Evolutionary conservation across 1,140 invertebrate species (phyloP).

Genomic region (Drosophila willistoni): DNA sequence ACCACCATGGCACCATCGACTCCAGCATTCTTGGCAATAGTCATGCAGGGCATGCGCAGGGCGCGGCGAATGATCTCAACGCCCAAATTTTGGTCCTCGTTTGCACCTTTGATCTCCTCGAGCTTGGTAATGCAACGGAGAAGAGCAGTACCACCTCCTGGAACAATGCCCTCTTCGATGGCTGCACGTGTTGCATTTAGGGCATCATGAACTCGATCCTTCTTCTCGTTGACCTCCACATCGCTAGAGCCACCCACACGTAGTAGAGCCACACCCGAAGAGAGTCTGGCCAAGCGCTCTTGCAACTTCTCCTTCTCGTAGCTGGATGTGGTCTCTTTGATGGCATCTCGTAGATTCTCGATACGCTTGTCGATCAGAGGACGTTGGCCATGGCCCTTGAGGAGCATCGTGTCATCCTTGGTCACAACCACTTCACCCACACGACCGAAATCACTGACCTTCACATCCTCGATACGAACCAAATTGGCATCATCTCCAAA

Average conservation of each 20-base stretch:
- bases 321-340: slow-evolving; percentile 95
- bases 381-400: slow-evolving; percentile 94
- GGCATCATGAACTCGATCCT: slow-evolving; percentile 99
- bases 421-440: slow-evolving; percentile 98
- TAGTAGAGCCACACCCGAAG: slow-evolving; percentile 97
- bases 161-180: slow-evolving; percentile 99
- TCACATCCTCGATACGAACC: slow-evolving; percentile 97
- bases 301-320: slow-evolving; percentile 99
- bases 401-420: slow-evolving; percentile 98
- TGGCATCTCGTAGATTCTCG: slow-evolving; percentile 96
- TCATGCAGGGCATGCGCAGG: slow-evolving; percentile 95
- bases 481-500: slow-evolving; percentile 99
- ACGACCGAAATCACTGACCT: slow-evolving; percentile 93
- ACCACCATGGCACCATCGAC: slow-evolving; percentile 97
- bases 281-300: slow-evolving; percentile 96
- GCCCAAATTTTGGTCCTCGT: slow-evolving; percentile 92
- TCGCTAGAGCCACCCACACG: slow-evolving; percentile 99
- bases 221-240: slow-evolving; percentile 99
- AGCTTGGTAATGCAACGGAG: slow-evolving; percentile 92
- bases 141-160: slow-evolving; percentile 97
- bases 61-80: slow-evolving; percentile 97
- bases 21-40: slow-evolving; percentile 98
- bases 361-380: slow-evolving; percentile 93
- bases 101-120: slow-evolving; percentile 88
- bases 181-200: slow-evolving; percentile 98